phyloP scores from a whole-genome alignment of 2,888 invertebrate genomes.

The Pantelozetes paolii region DNA sequence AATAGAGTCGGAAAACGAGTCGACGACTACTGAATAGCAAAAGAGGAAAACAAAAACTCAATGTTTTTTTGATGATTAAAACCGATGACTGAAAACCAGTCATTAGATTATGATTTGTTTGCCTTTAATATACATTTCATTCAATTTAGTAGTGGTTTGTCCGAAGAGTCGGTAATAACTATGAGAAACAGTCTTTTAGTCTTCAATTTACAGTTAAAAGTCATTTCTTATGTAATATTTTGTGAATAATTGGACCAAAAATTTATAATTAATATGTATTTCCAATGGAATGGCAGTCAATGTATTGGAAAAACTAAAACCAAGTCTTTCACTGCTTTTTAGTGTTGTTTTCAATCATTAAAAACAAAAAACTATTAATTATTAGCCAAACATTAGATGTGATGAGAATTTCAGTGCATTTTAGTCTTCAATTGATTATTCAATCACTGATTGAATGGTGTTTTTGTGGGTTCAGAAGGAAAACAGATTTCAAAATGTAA shows the following conservation, averaged over 20 bases:
- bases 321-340: neutral
- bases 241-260: neutral
- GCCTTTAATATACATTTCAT: neutral
- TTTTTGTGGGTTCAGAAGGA: too few species aligned
- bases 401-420: too few species aligned
- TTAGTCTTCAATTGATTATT: too few species aligned
- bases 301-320: neutral
- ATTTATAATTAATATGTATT: neutral
- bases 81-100: neutral
- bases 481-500: too few species aligned
- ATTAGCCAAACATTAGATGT: neutral
- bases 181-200: too few species aligned
- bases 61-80: neutral
- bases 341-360: too few species aligned
- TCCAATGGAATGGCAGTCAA: constrained; percentile 12
- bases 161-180: neutral
- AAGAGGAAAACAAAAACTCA: neutral
- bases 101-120: too few species aligned
- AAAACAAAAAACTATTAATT: neutral
- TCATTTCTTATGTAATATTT: neutral
- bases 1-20: neutral
- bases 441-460: too few species aligned
- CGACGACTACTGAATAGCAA: too few species aligned
- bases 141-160: neutral
- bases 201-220: too few species aligned